Conservation (phyloP, 2,113 vertebrate species). For the Arothron firmamentum region DNA sequence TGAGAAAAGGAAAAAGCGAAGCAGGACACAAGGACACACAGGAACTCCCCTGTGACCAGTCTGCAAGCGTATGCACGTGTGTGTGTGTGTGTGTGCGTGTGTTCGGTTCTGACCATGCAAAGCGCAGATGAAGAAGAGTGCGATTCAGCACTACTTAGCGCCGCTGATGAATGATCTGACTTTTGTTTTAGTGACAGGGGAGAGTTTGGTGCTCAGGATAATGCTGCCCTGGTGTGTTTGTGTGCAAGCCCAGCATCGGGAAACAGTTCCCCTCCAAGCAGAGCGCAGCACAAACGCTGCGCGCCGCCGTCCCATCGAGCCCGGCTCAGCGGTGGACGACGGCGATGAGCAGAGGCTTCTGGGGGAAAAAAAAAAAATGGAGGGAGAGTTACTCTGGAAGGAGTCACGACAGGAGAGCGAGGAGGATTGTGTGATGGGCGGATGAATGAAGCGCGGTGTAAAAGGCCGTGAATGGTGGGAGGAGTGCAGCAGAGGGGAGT, state of each 20-base stretch:
- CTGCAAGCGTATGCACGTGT: conserved; percentile 12
- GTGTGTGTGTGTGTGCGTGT: conserved; percentile 21
- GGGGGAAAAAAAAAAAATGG: no score
- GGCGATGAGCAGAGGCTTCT: no score
- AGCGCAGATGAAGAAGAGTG: conserved; percentile 68
- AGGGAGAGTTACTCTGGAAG: neutral
- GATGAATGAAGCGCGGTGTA: conserved; percentile 47
- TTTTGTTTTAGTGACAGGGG: conserved; percentile 77
- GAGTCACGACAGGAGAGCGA: no score
- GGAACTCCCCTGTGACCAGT: conserved; percentile 40
- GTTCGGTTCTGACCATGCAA: conserved; percentile 52
- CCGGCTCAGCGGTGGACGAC: no score
- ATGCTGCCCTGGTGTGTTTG: conserved; percentile 75
- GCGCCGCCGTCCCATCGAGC: no score
- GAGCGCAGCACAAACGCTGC: conserved; percentile 50
- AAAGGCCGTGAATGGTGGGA: conserved; percentile 41
- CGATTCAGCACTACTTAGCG: conserved; percentile 70
- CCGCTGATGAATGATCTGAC: conserved; percentile 76
- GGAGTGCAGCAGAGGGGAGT: conserved; percentile 39
- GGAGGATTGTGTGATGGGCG: neutral
- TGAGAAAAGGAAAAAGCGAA: conserved; percentile 15
- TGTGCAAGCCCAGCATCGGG: conserved; percentile 74
- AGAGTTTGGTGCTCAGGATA: conserved; percentile 72
- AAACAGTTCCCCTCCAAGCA: conserved; percentile 73
- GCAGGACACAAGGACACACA: conserved; percentile 36